Base-by-base conservation (phyloP, 1,140 invertebrate genomes). In the Cydia amplana region DNA sequence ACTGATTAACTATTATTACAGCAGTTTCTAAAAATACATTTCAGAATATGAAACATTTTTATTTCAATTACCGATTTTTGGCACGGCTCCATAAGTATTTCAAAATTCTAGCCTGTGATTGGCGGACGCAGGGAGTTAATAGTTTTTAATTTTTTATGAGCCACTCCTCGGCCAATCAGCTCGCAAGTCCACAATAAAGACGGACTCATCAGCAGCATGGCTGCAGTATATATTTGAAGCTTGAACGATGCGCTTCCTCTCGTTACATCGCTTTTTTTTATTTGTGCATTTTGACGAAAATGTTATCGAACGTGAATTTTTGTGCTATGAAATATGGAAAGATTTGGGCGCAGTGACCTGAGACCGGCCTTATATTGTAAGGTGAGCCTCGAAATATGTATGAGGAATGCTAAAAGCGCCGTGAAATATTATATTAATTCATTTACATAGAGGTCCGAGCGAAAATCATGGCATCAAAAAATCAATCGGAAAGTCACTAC, bases 161-260 rank as follows among this genome's bases (percentile, higher is more conserved):
- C 74, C 74, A 72, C 40, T 73, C 81, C 75, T 86, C 83, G 84
- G 90, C 95, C 95, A 95, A 96, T 95, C 92, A 93, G 91, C 91
- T 85, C 74, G 80, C 93, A 93, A 94, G 93, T 92, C 92, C 91
- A 94, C 93, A 94, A 95, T 95, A 96, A 96, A 96, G 95, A 95
- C 95, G 94, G 95, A 94, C 94, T 95, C 95, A 94, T 94, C 94
- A 94, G 94, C 95, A 96, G 95, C 94, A 96, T 96, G 95, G 96
- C 95, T 96, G 95, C 96, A 97, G 96, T 97, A 96, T 97, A 96
- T 95, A 97, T 96, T 95, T 96, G 95, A 95, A 94, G 93, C 93
- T 95, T 94, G 94, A 93, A 95, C 93, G 94, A 96, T 96, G 96
- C 94, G 95, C 95, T 96, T 95, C 96, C 95, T 95, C 95, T 95